Percentiles rank a stretch among this genome's conserved stretches.
These are phyloP conservation scores for Drosophila phalerata DNA, from an alignment of 2,888 invertebrate species.

Conservation along the genomic window DNA sequence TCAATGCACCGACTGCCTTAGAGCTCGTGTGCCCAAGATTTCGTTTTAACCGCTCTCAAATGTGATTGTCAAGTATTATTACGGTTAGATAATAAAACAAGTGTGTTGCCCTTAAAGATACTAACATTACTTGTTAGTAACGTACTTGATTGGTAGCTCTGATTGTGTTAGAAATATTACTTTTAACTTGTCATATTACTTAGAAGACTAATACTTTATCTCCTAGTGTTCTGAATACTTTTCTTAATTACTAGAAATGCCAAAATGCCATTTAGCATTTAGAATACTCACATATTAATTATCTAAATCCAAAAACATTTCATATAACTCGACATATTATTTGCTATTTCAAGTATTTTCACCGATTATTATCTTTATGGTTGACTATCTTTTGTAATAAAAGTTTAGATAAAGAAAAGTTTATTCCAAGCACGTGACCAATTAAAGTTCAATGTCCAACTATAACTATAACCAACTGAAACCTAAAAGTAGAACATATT, in stretches of 20 bases:
- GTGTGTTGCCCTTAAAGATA: conserved; percentile 13
- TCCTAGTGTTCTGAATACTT: neutral
- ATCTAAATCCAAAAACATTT: neutral
- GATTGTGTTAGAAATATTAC: neutral
- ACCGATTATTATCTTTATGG: neutral
- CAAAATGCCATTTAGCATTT: neutral
- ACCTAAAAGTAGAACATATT: neutral
- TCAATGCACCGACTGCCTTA: conserved; percentile 8
- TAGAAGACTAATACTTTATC: conserved; percentile 10
- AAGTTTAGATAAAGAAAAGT: conserved; percentile 5
- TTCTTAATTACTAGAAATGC: neutral
- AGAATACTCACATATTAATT: conserved; percentile 2
- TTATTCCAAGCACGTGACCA: conserved; percentile 12
- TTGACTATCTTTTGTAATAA: neutral
- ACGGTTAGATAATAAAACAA: conserved; percentile 26
- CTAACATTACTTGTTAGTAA: conserved; percentile 21
- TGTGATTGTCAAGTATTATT: conserved; percentile 23
- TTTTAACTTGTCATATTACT: neutral
- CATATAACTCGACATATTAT: neutral
- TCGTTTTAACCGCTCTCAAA: conserved; percentile 2
- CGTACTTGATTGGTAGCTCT: neutral
- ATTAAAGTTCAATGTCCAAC: conserved; percentile 2
- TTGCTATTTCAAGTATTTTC: neutral
- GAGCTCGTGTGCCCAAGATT: conserved; percentile 13
- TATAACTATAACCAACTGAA: neutral